These are phyloP conservation scores for Hesperophylax magnus DNA, from an alignment of 1,140 invertebrate genomes.

Conservation along the genomic window DNA sequence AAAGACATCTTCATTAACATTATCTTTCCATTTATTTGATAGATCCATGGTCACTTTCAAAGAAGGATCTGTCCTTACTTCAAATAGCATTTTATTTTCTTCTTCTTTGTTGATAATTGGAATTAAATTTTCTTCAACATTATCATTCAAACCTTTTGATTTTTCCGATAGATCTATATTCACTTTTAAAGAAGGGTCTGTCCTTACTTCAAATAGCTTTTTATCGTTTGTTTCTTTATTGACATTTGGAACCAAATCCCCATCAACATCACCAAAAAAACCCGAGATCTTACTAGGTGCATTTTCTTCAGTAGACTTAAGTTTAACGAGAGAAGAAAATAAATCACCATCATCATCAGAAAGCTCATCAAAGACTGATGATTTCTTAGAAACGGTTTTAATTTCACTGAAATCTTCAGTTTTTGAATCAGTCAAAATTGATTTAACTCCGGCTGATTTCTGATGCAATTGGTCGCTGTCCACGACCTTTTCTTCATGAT, in stretches of 20 bases:
- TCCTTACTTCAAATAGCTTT: not conserved
- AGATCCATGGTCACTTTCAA: not conserved
- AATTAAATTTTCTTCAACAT: not conserved
- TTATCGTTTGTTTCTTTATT: not conserved
- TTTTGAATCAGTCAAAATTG: not conserved
- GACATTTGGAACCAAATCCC: not conserved
- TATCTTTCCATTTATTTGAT: not conserved
- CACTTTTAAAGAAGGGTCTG: conserved; percentile 10
- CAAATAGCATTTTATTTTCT: not conserved
- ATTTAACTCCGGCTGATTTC: not conserved
- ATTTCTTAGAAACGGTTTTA: not conserved
- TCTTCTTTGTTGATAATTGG: not conserved
- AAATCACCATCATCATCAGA: conserved; percentile 59
- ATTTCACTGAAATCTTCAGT: not conserved
- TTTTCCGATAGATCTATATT: not conserved
- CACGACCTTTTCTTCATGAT: not conserved
- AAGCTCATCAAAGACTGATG: conserved; percentile 25
- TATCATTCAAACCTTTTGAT: not conserved
- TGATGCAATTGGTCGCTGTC: not conserved
- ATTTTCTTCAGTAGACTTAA: conserved; percentile 37
- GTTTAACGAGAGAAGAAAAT: conserved; percentile 62
- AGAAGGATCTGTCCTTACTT: not conserved
- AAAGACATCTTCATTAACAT: not conserved
- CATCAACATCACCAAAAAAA: not conserved
- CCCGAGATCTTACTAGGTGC: not conserved